phyloP scores from a whole-genome alignment of 53 echinoderm and acorn worm genomes.

The Henricia sp. region DNA sequence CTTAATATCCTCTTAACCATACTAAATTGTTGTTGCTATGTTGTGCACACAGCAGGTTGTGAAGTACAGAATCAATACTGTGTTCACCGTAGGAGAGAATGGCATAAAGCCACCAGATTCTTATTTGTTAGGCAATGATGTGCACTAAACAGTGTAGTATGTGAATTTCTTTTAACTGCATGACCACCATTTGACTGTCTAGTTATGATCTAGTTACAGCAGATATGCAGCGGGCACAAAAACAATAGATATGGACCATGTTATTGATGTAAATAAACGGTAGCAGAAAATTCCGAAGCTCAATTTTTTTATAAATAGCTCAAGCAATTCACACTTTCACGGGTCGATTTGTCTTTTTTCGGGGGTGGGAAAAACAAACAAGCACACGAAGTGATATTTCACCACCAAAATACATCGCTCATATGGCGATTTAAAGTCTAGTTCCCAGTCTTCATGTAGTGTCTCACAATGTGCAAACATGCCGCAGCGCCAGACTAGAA shows the following conservation, averaged over 20 bases:
- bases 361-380: not conserved
- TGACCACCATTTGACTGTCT: too few relatives aligned
- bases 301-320: slow-evolving; percentile 38
- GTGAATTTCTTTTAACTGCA: too few relatives aligned
- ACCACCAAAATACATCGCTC: slow-evolving; percentile 10
- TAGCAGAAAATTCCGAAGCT: slow-evolving; percentile 7
- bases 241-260: not conserved
- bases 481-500: not conserved
- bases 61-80: too few relatives aligned
- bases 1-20: too few relatives aligned
- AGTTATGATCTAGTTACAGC: too few relatives aligned
- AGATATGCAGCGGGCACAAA: too few relatives aligned
- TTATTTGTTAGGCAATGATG: too few relatives aligned
- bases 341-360: slow-evolving; percentile 13
- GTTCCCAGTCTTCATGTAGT: not conserved
- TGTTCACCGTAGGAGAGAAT: too few relatives aligned
- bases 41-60: too few relatives aligned
- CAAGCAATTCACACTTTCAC: slow-evolving; percentile 17
- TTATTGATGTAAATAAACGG: slow-evolving; percentile 6
- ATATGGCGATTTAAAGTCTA: not conserved
- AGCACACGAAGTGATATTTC: slow-evolving; percentile 15
- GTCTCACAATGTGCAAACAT: not conserved
- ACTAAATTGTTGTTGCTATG: too few relatives aligned
- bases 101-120: too few relatives aligned
- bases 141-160: too few relatives aligned